Evolutionary conservation across 2,113 vertebrate species (phyloP), one percentile per base, ranked within the genome.

Genomic region (Gila orcuttii): DNA sequence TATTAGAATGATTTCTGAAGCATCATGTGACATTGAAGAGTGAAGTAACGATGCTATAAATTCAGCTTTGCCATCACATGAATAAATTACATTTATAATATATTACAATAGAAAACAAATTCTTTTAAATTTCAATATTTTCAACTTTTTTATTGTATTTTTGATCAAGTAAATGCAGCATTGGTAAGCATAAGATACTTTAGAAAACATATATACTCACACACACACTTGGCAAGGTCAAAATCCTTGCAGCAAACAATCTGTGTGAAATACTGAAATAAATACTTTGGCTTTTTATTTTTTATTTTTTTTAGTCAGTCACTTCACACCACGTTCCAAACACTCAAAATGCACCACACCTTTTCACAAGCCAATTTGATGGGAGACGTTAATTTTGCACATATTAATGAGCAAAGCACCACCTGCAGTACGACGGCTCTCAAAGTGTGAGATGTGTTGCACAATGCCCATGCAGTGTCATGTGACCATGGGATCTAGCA

Each of bases 321-420:
- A 75, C 74, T 82, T 33, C n/a, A 68, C 59, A 55, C 23, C 50
- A 69, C 13, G 47, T 69, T 86, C 73, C 59, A 33, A 33, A 83
- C 7, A 23, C 55, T 59, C 52, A 36, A 62, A 79, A 42, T 45
- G 57, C 57, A 45, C 33, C 57, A 79, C 78, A 79, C 78, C 78
- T 79, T 62, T 80, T 64, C 79, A 80, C 21, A 60, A 79, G 79
- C 79, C 79, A 80, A 80, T 21, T 64, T 80, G 39, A 80, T 21
- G 39, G 59, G 39, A 64, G 59, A 66, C 15, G 4, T 64, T 47
- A 45, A 80, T 64, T 80, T 64, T 80, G 79, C 59, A 21, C 39
- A 31, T 55, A 33, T 82, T 69, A 82, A 82, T 69, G 64, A 82
- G 62, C 25, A 50, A 31, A 69, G 42, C 45, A 69, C 60, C 79